Conservation (phyloP, 1,140 invertebrate species). For the Anadara kagoshimensis region DNA sequence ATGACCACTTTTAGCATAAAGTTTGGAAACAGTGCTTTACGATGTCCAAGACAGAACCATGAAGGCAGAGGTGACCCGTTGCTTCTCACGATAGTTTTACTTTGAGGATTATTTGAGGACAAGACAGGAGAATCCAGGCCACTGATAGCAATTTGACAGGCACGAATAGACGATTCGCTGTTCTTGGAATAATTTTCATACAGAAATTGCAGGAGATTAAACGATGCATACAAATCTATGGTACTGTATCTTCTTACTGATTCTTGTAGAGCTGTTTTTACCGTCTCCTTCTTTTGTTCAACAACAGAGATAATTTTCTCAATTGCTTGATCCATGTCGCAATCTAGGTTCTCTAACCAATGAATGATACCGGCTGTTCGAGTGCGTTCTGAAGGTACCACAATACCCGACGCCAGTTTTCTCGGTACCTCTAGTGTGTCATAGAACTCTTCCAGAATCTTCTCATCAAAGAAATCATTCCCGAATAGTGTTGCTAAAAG, state of each 20-base stretch:
- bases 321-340: background rate
- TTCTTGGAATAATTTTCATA: background rate
- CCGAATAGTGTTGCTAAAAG: constrained; percentile 2
- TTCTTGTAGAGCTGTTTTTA: background rate
- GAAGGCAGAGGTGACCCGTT: background rate
- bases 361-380: background rate
- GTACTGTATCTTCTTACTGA: too few relatives aligned
- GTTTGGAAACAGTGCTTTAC: background rate
- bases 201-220: background rate
- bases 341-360: background rate
- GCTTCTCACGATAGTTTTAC: too few relatives aligned
- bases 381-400: too few relatives aligned
- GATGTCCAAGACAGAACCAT: background rate
- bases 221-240: background rate
- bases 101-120: too few relatives aligned
- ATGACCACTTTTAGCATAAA: background rate
- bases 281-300: background rate
- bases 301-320: background rate
- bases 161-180: background rate
- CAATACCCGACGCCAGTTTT: background rate
- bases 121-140: too few relatives aligned
- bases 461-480: background rate
- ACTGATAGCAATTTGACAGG: background rate
- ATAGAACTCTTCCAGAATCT: background rate
- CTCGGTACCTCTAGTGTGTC: background rate